Conservation (phyloP, 1,140 invertebrate species). For the Pissodes strobi region DNA sequence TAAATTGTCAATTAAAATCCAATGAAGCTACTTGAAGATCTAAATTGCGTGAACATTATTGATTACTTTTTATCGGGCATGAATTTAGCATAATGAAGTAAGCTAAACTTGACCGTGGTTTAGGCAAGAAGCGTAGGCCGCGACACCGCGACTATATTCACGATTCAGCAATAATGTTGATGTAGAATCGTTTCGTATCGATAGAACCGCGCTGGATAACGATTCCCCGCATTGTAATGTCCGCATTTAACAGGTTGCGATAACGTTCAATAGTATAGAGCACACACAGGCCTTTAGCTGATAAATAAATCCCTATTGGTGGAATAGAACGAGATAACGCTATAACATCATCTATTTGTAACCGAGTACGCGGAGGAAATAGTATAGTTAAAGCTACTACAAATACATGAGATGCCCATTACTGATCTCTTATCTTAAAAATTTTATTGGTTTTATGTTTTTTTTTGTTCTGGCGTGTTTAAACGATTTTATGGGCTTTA, state of each 20-base stretch:
- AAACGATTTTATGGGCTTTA: too few species aligned
- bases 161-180: constrained; percentile 55
- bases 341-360: constrained; percentile 35
- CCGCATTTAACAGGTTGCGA: constrained; percentile 53
- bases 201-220: constrained; percentile 51
- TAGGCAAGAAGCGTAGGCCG: constrained; percentile 39
- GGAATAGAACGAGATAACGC: constrained; percentile 44
- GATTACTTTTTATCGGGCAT: constrained; percentile 27
- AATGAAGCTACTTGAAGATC: constrained; percentile 24
- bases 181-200: constrained; percentile 51
- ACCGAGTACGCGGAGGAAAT: constrained; percentile 12
- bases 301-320: constrained; percentile 52
- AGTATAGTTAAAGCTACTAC: constrained; percentile 25
- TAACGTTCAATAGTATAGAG: constrained; percentile 45
- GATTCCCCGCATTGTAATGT: constrained; percentile 55
- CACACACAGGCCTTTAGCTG: constrained; percentile 38
- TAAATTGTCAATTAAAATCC: constrained; percentile 28
- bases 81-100: constrained; percentile 27
- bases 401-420: constrained; percentile 32
- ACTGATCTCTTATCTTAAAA: constrained; percentile 19
- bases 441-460: constrained; percentile 10
- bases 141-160: constrained; percentile 49
- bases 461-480: background rate
- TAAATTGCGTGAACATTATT: constrained; percentile 33
- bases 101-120: constrained; percentile 24